Conservation (phyloP, 2,888 invertebrate genomes). For the Blomia tropicalis region DNA sequence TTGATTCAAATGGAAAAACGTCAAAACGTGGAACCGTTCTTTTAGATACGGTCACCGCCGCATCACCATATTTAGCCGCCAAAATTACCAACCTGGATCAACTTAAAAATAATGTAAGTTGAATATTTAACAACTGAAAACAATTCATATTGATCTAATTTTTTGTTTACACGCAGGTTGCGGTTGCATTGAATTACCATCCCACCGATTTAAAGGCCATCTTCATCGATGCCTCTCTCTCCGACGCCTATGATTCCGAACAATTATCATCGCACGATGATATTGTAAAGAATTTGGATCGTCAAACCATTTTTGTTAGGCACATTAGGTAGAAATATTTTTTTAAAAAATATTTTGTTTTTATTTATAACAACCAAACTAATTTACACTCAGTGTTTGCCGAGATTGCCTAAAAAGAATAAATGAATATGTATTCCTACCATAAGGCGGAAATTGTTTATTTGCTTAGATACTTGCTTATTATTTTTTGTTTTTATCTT, state of each 20-base stretch:
- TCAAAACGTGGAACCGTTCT: neutral
- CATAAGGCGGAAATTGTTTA: neutral
- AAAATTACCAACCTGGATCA: neutral
- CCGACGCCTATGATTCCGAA: neutral
- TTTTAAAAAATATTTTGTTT: neutral
- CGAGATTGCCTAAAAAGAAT: no score
- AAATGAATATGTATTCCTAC: no score
- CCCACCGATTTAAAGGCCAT: neutral
- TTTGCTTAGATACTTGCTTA: neutral
- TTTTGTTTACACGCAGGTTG: neutral
- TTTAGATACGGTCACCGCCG: neutral
- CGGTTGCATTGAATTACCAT: neutral
- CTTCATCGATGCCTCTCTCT: neutral
- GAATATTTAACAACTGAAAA: no score
- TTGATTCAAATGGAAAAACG: neutral
- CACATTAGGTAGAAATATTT: neutral
- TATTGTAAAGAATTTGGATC: neutral
- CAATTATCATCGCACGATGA: neutral
- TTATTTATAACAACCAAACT: neutral
- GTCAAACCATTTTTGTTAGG: slow-evolving; percentile 6
- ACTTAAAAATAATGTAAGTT: neutral
- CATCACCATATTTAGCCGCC: neutral
- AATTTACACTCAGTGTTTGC: neutral
- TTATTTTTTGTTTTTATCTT: neutral
- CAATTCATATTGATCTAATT: neutral